Evolutionary conservation across 2,888 invertebrate species (phyloP).

Genomic region (Hoplodrina blanda): DNA sequence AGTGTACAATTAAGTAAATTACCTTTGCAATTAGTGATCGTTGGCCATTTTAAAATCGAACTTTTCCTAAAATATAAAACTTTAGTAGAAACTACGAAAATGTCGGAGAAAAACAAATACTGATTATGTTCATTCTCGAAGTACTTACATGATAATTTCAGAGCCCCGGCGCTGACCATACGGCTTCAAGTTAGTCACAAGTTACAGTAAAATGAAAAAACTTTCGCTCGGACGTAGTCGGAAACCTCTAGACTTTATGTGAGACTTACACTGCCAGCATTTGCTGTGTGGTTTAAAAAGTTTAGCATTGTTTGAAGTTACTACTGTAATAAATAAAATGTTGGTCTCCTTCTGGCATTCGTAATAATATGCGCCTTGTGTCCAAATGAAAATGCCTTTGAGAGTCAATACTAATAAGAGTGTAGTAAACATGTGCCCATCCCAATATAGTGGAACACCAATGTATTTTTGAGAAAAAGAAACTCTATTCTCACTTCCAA

Average conservation of each 20-base stretch:
- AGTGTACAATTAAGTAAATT: too few relatives aligned
- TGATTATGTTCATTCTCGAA: too few relatives aligned
- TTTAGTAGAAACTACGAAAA: too few relatives aligned
- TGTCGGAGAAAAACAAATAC: too few relatives aligned
- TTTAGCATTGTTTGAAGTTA: slow-evolving; percentile 9
- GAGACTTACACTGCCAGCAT: slow-evolving; percentile 3
- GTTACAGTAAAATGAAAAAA: slow-evolving; percentile 48
- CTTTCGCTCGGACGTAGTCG: slow-evolving; percentile 14
- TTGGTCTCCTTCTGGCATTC: background rate
- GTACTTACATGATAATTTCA: slow-evolving; percentile 1
- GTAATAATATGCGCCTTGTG: background rate
- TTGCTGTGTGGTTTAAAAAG: slow-evolving; percentile 15
- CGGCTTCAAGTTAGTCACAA: slow-evolving; percentile 19
- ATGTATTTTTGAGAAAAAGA: slow-evolving; percentile 2
- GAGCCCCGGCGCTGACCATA: slow-evolving; percentile 7
- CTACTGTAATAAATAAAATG: background rate
- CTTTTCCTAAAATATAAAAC: too few relatives aligned
- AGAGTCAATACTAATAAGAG: too few relatives aligned
- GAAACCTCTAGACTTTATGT: slow-evolving; percentile 3
- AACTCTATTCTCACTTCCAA: background rate
- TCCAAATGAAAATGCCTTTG: too few relatives aligned
- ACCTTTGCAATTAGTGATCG: too few relatives aligned
- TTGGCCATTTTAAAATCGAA: too few relatives aligned
- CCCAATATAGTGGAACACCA: background rate
- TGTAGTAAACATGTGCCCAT: background rate